phyloP scores from a whole-genome alignment of 2,888 invertebrate genomes.

The Acleris holmiana region DNA sequence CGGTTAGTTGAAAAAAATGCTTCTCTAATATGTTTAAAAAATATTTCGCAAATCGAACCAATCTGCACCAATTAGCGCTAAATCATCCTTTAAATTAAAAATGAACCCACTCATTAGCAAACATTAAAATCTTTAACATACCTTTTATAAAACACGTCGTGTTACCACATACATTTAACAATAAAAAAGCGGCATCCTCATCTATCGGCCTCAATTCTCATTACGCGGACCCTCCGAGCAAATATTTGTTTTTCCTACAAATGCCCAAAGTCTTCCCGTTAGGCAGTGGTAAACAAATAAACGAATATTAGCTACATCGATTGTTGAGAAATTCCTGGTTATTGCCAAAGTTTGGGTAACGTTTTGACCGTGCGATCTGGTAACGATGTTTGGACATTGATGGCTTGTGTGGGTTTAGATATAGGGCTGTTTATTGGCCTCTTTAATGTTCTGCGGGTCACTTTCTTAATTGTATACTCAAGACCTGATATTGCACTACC shows the following conservation, averaged over 20 bases:
- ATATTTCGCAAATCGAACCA: too few species aligned
- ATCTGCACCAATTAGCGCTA: too few species aligned
- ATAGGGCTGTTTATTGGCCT: not conserved
- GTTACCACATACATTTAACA: conserved; percentile 10
- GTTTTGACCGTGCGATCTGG: conserved; percentile 39
- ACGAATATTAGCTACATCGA: conserved; percentile 47
- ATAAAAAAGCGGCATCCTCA: conserved; percentile 30
- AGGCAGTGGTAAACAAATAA: conserved; percentile 48
- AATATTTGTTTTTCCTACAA: conserved; percentile 41
- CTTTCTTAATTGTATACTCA: too few species aligned
- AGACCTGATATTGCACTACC: too few species aligned
- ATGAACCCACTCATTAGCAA: too few species aligned
- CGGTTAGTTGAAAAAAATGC: too few species aligned
- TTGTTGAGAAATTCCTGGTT: conserved; percentile 42
- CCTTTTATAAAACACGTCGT: conserved; percentile 1
- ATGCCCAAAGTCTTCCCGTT: conserved; percentile 39
- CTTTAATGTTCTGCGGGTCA: not conserved
- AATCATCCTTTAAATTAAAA: too few species aligned
- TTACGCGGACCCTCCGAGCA: conserved; percentile 34
- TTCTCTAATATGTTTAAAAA: not conserved
- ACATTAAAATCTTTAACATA: not conserved
- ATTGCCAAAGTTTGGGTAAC: conserved; percentile 43
- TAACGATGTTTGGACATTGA: conserved; percentile 2
- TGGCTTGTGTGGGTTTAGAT: not conserved
- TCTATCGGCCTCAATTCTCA: conserved; percentile 34